These are phyloP conservation scores for Phalera bucephala DNA, from an alignment of 2,888 invertebrate genomes.

Conservation along the genomic window DNA sequence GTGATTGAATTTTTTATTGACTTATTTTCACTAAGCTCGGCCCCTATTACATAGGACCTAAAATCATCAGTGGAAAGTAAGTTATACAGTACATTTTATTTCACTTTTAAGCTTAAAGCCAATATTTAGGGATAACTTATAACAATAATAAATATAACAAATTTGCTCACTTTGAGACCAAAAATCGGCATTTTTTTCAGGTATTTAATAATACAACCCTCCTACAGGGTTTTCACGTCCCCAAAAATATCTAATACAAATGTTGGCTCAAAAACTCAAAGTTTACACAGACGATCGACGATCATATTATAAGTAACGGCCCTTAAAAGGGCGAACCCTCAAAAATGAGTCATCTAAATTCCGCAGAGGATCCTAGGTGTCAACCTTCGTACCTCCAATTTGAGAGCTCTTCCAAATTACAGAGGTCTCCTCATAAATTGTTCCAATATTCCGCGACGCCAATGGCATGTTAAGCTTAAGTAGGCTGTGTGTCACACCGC, in stretches of 20 bases:
- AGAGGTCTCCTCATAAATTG: conserved; percentile 79
- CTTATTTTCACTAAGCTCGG: no score
- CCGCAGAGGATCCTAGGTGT: conserved; percentile 54
- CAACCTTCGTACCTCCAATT: conserved; percentile 74
- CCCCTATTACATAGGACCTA: no score
- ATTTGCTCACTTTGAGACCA: no score
- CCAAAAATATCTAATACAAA: background rate
- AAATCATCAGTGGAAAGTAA: no score
- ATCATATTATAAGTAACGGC: conserved; percentile 21
- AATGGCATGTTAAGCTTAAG: conserved; percentile 71
- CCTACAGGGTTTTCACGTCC: background rate
- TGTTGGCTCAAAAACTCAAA: background rate
- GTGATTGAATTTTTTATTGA: no score
- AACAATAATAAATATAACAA: no score
- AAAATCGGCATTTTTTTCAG: no score
- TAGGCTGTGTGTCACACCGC: conserved; percentile 49
- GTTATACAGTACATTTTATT: no score
- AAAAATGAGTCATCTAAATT: conserved; percentile 62
- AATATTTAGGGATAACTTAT: no score
- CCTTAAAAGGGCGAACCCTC: conserved; percentile 18
- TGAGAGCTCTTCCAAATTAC: conserved; percentile 77
- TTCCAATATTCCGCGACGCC: conserved; percentile 76
- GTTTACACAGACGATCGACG: conserved; percentile 10
- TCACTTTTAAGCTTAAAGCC: no score
- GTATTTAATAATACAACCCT: no score